phyloP scores from a whole-genome alignment of 2,113 vertebrate genomes.

The Chloebia gouldiae region DNA sequence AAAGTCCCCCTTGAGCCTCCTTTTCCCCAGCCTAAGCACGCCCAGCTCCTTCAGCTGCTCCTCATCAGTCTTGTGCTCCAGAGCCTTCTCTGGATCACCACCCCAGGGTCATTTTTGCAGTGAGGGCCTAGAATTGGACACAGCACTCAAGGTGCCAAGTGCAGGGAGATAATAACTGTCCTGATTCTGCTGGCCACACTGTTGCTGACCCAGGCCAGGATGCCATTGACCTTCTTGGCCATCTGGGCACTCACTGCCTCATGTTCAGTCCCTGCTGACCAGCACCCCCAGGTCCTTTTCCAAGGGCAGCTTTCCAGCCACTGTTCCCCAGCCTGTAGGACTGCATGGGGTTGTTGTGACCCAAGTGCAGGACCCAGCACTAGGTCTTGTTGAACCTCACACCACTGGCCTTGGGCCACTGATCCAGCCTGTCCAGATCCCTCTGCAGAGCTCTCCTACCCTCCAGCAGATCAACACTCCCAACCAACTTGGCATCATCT shows the following conservation, averaged over 20 bases:
- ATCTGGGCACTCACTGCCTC: neutral
- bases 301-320: neutral
- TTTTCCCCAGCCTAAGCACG: neutral
- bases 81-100: neutral
- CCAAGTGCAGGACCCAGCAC: neutral
- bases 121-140: neutral
- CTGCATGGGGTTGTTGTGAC: neutral
- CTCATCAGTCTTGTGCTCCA: neutral
- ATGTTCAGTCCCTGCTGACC: neutral
- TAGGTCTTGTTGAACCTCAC: neutral
- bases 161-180: too few species aligned
- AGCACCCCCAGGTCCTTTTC: neutral
- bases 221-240: neutral
- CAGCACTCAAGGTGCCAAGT: neutral
- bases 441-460: neutral
- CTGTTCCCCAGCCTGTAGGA: accelerated
- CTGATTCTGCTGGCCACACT: neutral
- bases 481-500: neutral
- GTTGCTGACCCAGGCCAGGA: neutral
- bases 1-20: neutral
- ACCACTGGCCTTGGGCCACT: too few species aligned
- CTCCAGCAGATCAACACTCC: neutral
- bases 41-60: neutral
- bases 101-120: neutral
- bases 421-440: neutral